Conservation (phyloP, 2,888 invertebrate species). For the Lasioglossum zephyrum region DNA sequence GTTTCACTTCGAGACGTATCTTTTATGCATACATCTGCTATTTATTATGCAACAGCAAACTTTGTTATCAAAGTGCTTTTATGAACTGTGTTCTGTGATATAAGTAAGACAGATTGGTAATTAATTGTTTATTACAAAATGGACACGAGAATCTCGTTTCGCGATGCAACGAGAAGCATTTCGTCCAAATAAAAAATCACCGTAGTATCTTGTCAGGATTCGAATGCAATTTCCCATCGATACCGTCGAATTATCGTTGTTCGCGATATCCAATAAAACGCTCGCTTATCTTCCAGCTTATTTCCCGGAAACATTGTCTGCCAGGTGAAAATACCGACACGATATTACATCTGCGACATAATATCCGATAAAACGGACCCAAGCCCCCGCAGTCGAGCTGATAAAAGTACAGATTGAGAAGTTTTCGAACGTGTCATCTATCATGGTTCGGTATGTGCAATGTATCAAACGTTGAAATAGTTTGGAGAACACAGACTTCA, state of each 20-base stretch:
- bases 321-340: conserved; percentile 6
- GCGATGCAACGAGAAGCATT: background rate
- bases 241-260: background rate
- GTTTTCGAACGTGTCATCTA: background rate
- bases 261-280: conserved; percentile 3
- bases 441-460: background rate
- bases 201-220: background rate
- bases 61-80: background rate
- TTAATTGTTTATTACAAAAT: background rate
- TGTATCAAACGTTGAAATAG: background rate
- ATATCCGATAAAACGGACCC: background rate
- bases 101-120: background rate
- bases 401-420: conserved; percentile 1
- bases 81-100: background rate
- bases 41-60: background rate
- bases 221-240: conserved; percentile 7
- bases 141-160: background rate
- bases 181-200: background rate
- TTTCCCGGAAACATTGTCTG: background rate
- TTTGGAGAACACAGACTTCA: background rate
- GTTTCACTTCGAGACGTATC: background rate
- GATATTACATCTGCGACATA: conserved; percentile 8
- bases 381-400: background rate
- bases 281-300: background rate
- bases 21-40: background rate